A percentile compares a stretch with the other conserved stretches of the same genome.
Evolutionary conservation across 2,888 invertebrate species (phyloP).

Genomic region (Thereva nobilitata): DNA sequence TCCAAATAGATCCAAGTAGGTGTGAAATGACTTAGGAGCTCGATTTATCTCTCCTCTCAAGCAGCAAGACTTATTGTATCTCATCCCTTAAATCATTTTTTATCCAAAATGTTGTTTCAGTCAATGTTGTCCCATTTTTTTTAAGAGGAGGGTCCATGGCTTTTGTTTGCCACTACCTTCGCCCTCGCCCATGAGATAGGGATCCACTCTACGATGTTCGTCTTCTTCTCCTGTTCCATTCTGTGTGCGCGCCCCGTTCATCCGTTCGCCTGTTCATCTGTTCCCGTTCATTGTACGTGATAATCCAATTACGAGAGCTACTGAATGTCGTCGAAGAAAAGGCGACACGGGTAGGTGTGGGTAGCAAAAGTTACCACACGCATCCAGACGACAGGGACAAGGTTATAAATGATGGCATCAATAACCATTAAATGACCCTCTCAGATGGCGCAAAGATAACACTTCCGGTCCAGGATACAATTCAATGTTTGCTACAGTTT

Average conservation of each 20-base stretch:
- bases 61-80: slow-evolving; percentile 28
- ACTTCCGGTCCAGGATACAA: slow-evolving; percentile 43
- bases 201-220: slow-evolving; percentile 30
- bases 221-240: not conserved
- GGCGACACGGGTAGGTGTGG: slow-evolving; percentile 17
- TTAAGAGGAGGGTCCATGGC: slow-evolving; percentile 22
- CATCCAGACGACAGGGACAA: slow-evolving; percentile 38
- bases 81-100: slow-evolving; percentile 38
- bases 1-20: slow-evolving; percentile 36
- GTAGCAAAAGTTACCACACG: slow-evolving; percentile 32
- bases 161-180: slow-evolving; percentile 3
- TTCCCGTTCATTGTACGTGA: slow-evolving; percentile 38
- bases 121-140: slow-evolving; percentile 25
- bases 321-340: slow-evolving; percentile 24
- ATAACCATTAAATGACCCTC: slow-evolving; percentile 49
- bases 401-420: slow-evolving; percentile 47
- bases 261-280: slow-evolving; percentile 28
- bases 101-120: slow-evolving; percentile 28
- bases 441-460: slow-evolving; percentile 47
- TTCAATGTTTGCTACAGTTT: slow-evolving; percentile 34
- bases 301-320: slow-evolving; percentile 40
- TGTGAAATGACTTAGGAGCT: slow-evolving; percentile 39
- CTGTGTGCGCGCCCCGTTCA: not conserved
- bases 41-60: slow-evolving; percentile 33
- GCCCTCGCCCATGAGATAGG: slow-evolving; percentile 21